Conservation (phyloP, 2,888 invertebrate genomes). For the Epiblema foenella region DNA sequence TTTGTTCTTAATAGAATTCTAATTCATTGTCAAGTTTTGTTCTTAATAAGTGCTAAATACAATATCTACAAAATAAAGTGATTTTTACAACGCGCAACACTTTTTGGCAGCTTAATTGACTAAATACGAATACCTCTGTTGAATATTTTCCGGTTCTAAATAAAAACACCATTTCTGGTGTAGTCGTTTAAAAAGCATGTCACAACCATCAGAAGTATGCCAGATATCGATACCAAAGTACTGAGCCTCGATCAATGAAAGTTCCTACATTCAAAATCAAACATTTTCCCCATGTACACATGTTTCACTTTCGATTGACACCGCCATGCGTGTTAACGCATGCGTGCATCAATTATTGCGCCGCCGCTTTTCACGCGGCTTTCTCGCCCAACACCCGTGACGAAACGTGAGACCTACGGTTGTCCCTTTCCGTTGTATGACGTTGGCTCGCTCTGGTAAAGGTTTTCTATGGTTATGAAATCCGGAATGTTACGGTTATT, state of each 20-base stretch:
- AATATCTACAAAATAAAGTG: too few species aligned
- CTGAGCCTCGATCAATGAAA: slow-evolving; percentile 9
- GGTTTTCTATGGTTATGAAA: slow-evolving; percentile 38
- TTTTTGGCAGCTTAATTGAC: not conserved
- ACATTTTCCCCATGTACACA: slow-evolving; percentile 10
- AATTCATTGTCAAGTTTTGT: too few species aligned
- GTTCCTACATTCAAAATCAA: slow-evolving; percentile 3
- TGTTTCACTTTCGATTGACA: slow-evolving; percentile 24
- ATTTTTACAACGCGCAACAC: not conserved
- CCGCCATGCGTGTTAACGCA: slow-evolving; percentile 37
- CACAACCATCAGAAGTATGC: slow-evolving; percentile 4
- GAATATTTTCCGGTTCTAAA: slow-evolving; percentile 2
- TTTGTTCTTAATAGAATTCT: too few species aligned
- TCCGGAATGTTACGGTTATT: slow-evolving; percentile 17
- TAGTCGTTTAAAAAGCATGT: slow-evolving; percentile 24
- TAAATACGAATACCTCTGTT: not conserved
- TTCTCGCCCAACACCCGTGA: slow-evolving; percentile 42
- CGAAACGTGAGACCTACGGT: slow-evolving; percentile 37
- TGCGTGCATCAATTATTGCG: slow-evolving; percentile 43
- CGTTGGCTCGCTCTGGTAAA: slow-evolving; percentile 11
- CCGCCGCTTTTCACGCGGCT: slow-evolving; percentile 40
- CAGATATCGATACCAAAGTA: slow-evolving; percentile 25
- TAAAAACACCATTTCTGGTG: slow-evolving; percentile 12
- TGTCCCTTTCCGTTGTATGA: slow-evolving; percentile 38
- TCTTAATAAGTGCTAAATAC: too few species aligned